These are phyloP conservation scores for Rhagophthalmus giganteus DNA, from an alignment of 2,888 invertebrate species.

Conservation along the genomic window DNA sequence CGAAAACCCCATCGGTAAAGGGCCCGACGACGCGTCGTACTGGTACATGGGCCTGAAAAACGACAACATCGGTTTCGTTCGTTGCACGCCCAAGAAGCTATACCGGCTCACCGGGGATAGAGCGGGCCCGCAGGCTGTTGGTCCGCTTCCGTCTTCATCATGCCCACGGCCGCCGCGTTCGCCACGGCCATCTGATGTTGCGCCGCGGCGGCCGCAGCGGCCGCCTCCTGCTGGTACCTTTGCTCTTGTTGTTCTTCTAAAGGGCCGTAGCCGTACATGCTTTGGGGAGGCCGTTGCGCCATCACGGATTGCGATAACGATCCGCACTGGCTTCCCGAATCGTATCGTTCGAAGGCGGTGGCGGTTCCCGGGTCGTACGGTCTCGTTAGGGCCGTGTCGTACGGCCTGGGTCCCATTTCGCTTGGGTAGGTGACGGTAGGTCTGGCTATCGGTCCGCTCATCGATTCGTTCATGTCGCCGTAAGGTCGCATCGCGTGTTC, in stretches of 20 bases:
- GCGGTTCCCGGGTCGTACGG: slow-evolving; percentile 64
- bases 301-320: slow-evolving; percentile 57
- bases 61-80: slow-evolving; percentile 1
- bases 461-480: slow-evolving; percentile 65
- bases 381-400: slow-evolving; percentile 57
- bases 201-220: slow-evolving; percentile 50
- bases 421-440: slow-evolving; percentile 64
- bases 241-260: slow-evolving; percentile 65
- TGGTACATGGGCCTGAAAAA: slow-evolving; percentile 76
- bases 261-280: slow-evolving; percentile 64
- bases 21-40: slow-evolving; percentile 73
- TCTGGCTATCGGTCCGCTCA: slow-evolving; percentile 58
- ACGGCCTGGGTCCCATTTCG: slow-evolving; percentile 56
- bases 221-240: slow-evolving; percentile 63
- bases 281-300: slow-evolving; percentile 58
- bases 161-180: slow-evolving; percentile 58
- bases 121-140: slow-evolving; percentile 72
- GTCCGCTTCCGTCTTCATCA: slow-evolving; percentile 71
- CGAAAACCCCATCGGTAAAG: slow-evolving; percentile 74
- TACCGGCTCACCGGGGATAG: slow-evolving; percentile 73
- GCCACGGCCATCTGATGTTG: slow-evolving; percentile 60
- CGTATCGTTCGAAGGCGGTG: slow-evolving; percentile 68
- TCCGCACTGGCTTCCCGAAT: slow-evolving; percentile 54
- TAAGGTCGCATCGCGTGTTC: slow-evolving; percentile 60
- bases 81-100: no score